These are phyloP conservation scores for Euthynnus affinis DNA, from an alignment of 2,797 vertebrate species.

Conservation along the genomic window DNA sequence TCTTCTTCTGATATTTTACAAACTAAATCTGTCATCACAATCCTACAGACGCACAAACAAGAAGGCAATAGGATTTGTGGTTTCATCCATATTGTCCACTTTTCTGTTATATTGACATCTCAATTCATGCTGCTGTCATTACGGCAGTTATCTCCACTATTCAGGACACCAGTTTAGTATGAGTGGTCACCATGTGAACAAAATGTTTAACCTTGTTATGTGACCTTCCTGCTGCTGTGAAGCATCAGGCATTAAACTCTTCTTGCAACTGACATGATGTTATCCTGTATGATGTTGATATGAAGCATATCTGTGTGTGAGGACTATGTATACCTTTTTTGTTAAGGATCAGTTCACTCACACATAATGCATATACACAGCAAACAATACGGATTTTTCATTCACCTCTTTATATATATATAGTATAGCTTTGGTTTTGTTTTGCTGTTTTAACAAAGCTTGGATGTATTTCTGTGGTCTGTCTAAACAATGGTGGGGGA, in stretches of 20 bases:
- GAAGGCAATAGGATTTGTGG: constrained; percentile 6
- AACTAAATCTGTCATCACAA: constrained; percentile 11
- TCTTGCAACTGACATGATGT: background rate
- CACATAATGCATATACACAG: too few species aligned
- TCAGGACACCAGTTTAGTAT: constrained; percentile 7
- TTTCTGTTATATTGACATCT: constrained; percentile 43
- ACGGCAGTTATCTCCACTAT: constrained; percentile 18
- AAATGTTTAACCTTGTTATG: constrained; percentile 21
- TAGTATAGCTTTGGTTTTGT: too few species aligned
- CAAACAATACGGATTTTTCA: too few species aligned
- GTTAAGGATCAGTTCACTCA: too few species aligned
- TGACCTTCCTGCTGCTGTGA: background rate
- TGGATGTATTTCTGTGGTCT: too few species aligned
- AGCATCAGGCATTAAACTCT: background rate
- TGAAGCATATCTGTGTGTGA: too few species aligned
- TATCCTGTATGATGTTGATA: background rate
- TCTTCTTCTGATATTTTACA: constrained; percentile 18
- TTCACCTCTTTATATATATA: too few species aligned
- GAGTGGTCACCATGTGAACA: constrained; percentile 5
- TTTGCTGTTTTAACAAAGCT: too few species aligned
- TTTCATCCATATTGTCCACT: constrained; percentile 22
- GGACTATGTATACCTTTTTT: too few species aligned
- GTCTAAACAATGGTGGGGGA: too few species aligned
- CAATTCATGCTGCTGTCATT: constrained; percentile 39
- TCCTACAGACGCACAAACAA: background rate